These are phyloP conservation scores for Graphium colonna DNA, from an alignment of 2,888 invertebrate species.

Conservation along the genomic window DNA sequence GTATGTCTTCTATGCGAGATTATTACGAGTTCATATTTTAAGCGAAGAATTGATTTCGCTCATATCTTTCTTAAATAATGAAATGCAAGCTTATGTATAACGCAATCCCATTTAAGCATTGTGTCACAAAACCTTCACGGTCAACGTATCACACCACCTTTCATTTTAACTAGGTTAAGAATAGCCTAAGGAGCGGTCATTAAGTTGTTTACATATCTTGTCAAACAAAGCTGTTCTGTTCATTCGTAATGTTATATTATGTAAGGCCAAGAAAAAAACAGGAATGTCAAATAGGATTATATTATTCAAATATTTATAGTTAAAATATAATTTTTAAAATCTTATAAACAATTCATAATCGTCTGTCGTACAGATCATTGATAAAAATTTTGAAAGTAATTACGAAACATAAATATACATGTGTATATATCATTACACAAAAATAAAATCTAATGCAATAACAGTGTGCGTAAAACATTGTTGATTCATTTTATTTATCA, in stretches of 20 bases:
- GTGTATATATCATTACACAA: constrained; percentile 7
- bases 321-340: constrained; percentile 28
- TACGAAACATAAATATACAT: constrained; percentile 12
- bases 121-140: constrained; percentile 15
- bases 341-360: constrained; percentile 16
- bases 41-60: not conserved
- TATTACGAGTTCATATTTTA: not conserved
- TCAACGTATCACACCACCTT: not conserved
- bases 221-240: not conserved
- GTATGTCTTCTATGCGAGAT: too few relatives aligned
- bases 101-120: constrained; percentile 3
- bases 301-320: constrained; percentile 28
- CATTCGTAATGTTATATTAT: not conserved
- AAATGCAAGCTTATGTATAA: constrained; percentile 6
- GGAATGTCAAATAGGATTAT: constrained; percentile 16
- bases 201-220: not conserved
- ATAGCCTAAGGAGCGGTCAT: not conserved
- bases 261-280: constrained; percentile 7
- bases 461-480: constrained; percentile 21
- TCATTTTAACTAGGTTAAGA: constrained; percentile 6
- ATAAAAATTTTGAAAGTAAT: constrained; percentile 24
- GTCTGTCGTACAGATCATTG: constrained; percentile 33
- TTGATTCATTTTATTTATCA: constrained; percentile 13
- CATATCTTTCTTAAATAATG: constrained; percentile 5
- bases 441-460: constrained; percentile 14